phyloP scores from a whole-genome alignment of 2,797 vertebrate species.

The Petrocephalus schoutedeni region DNA sequence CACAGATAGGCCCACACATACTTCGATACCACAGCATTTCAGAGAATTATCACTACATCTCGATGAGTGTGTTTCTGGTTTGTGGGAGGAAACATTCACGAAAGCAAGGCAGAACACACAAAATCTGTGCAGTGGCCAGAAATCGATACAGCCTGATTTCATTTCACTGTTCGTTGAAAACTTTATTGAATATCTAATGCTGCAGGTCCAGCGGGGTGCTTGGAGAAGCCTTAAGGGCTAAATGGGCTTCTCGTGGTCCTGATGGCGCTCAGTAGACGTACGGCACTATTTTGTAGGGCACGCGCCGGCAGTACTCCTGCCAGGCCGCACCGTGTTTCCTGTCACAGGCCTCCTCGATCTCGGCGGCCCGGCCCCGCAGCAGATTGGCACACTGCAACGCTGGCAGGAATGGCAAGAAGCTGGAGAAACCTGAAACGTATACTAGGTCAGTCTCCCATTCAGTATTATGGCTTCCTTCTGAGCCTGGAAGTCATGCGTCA shows the following conservation, averaged over 20 bases:
- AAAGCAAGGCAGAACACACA: background rate
- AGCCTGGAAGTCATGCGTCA: too few species aligned
- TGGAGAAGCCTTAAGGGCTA: background rate
- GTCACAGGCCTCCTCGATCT: constrained; percentile 36
- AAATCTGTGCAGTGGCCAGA: background rate
- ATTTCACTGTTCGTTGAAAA: background rate
- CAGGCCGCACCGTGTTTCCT: constrained; percentile 38
- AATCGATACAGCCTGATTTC: background rate
- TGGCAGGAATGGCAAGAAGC: constrained; percentile 35
- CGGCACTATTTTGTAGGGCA: constrained; percentile 41
- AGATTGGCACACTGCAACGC: constrained; percentile 32
- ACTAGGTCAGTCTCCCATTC: background rate
- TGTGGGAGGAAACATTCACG: background rate
- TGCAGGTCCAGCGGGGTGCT: background rate
- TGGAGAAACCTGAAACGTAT: constrained; percentile 30
- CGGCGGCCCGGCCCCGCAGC: constrained; percentile 27
- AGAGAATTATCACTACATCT: background rate
- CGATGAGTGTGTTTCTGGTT: background rate
- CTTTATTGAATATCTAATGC: background rate
- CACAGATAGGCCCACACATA: background rate
- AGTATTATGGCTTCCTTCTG: background rate
- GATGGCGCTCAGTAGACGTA: constrained; percentile 34
- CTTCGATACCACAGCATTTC: background rate
- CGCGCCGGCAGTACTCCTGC: constrained; percentile 38
- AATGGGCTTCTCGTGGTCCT: background rate